Evolutionary conservation across 2,888 invertebrate species (phyloP).

Genomic region (Calliphora vomitoria): DNA sequence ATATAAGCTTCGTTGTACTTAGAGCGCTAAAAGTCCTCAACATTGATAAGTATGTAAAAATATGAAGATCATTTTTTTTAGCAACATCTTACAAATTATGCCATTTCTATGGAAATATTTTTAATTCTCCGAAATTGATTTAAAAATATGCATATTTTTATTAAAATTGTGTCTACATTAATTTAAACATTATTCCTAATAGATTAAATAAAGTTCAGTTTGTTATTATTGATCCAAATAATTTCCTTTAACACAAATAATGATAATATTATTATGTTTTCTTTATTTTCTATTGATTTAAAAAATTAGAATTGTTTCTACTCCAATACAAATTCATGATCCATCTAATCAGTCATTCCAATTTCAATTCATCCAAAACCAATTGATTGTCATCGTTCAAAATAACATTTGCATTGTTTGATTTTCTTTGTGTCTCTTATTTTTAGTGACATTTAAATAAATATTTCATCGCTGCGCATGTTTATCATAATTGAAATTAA

Average conservation of each 20-base stretch:
- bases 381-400: constrained; percentile 2
- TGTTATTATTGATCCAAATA: constrained; percentile 25
- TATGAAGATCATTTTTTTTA: too few relatives aligned
- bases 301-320: constrained; percentile 15
- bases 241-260: constrained; percentile 23
- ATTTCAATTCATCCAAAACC: not conserved
- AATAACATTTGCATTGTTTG: not conserved
- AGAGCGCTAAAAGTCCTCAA: too few relatives aligned
- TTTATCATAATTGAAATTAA: not conserved
- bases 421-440: constrained; percentile 14
- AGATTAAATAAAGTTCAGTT: constrained; percentile 13
- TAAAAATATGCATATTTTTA: not conserved
- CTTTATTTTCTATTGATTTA: constrained; percentile 22
- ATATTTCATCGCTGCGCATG: not conserved
- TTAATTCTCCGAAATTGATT: constrained; percentile 1
- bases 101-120: constrained; percentile 12
- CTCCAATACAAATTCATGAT: not conserved
- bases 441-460: constrained; percentile 12
- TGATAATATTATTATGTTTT: not conserved
- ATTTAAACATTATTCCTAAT: constrained; percentile 30
- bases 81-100: not conserved
- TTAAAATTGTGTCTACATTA: not conserved
- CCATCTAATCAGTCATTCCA: not conserved
- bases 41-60: too few relatives aligned
- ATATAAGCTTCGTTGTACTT: too few relatives aligned